Evolutionary conservation across 1,140 invertebrate species (phyloP).

Genomic region (Macrobrachium nipponense): DNA sequence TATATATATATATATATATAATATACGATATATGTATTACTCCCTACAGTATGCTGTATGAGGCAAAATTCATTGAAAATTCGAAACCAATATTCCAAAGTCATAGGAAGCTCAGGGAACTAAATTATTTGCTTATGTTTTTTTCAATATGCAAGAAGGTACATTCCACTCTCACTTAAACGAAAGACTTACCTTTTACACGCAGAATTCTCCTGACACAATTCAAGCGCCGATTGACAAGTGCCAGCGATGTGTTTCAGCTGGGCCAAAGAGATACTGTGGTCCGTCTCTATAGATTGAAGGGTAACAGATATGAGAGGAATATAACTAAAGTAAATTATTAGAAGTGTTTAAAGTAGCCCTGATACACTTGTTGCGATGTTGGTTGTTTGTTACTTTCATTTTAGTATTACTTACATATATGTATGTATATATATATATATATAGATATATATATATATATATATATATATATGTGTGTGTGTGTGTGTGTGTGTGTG

Average conservation of each 20-base stretch:
- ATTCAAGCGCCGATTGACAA: constrained; percentile 47
- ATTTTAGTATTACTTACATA: not conserved
- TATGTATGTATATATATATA: constrained; percentile 23
- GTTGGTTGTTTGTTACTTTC: not conserved
- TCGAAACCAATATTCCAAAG: too few relatives aligned
- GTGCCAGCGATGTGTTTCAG: constrained; percentile 46
- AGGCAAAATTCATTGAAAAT: too few relatives aligned
- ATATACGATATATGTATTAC: too few relatives aligned
- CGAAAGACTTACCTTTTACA: constrained; percentile 36
- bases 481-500: constrained; percentile 26
- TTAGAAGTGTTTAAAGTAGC: not conserved
- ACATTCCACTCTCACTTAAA: too few relatives aligned
- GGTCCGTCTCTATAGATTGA: constrained; percentile 39
- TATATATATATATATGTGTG: constrained; percentile 21
- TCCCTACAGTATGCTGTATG: too few relatives aligned
- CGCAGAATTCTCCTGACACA: constrained; percentile 18
- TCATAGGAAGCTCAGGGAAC: too few relatives aligned
- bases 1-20: too few relatives aligned
- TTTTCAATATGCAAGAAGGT: too few relatives aligned
- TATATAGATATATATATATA: constrained; percentile 30
- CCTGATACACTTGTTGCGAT: not conserved
- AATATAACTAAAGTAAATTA: not conserved
- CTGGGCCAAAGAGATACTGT: constrained; percentile 49
- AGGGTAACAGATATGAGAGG: not conserved
- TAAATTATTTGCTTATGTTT: too few relatives aligned